phyloP scores from a whole-genome alignment of 2,113 vertebrate genomes.

The Alligator sinensis region DNA sequence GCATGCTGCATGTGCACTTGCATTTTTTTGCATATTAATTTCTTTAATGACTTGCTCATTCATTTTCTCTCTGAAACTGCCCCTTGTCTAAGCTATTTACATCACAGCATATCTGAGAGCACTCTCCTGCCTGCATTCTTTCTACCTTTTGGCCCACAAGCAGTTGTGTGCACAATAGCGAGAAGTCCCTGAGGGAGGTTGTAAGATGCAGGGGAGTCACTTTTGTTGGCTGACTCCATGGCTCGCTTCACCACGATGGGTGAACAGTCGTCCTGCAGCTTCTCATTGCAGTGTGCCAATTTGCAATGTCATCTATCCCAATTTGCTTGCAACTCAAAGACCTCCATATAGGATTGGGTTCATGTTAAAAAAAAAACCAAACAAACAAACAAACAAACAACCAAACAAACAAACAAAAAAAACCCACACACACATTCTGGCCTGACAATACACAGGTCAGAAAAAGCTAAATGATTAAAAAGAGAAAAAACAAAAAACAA shows the following conservation, averaged over 20 bases:
- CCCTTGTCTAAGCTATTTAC: neutral
- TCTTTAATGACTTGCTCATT: neutral
- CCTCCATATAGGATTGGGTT: neutral
- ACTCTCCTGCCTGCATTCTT: neutral
- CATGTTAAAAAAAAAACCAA: neutral
- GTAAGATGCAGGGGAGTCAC: neutral
- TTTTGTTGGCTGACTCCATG: neutral
- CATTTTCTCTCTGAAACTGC: neutral
- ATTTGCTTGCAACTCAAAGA: neutral
- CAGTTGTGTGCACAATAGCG: constrained; percentile 9
- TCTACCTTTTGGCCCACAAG: neutral
- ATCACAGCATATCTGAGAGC: neutral
- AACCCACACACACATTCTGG: neutral
- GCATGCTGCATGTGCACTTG: neutral
- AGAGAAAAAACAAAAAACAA: neutral
- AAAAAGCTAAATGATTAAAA: neutral
- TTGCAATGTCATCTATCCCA: neutral
- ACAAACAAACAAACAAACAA: too few species aligned
- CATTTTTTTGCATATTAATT: neutral
- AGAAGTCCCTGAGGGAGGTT: neutral
- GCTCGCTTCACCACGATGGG: neutral
- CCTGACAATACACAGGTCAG: neutral
- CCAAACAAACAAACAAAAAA: neutral
- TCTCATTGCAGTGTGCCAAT: neutral
- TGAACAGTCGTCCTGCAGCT: neutral